Conservation (phyloP, 2,888 invertebrate genomes). For the Pilophorus perplexus region DNA sequence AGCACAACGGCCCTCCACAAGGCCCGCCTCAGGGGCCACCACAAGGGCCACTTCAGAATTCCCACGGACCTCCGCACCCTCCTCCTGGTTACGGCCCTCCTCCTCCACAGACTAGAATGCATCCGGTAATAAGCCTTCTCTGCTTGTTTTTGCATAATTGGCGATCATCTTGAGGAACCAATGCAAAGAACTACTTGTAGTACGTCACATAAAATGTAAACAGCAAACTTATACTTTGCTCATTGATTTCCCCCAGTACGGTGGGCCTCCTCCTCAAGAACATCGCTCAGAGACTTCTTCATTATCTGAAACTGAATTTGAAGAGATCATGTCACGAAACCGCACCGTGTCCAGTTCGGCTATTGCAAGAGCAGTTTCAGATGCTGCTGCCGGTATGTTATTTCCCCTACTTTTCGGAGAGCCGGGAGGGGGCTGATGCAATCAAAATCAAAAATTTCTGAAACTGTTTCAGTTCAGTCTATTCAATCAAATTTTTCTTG, state of each 20-base stretch:
- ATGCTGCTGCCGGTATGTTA: slow-evolving; percentile 78
- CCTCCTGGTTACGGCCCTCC: slow-evolving; percentile 49
- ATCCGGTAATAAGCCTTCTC: slow-evolving; percentile 30
- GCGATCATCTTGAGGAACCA: too few relatives aligned
- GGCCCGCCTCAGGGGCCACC: slow-evolving; percentile 55
- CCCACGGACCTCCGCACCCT: slow-evolving; percentile 57
- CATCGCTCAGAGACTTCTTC: slow-evolving; percentile 53
- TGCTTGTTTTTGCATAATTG: not conserved
- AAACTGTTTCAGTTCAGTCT: too few relatives aligned
- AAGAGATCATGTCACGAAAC: slow-evolving; percentile 96
- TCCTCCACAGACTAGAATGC: slow-evolving; percentile 44
- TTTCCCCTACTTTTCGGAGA: slow-evolving; percentile 1
- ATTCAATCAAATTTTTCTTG: too few relatives aligned
- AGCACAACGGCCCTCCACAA: slow-evolving; percentile 64
- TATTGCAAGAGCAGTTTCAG: slow-evolving; percentile 93
- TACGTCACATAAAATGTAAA: too few relatives aligned
- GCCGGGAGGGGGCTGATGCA: too few relatives aligned
- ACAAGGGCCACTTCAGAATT: slow-evolving; percentile 49
- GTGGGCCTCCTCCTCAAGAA: slow-evolving; percentile 51
- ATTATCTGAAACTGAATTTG: slow-evolving; percentile 91
- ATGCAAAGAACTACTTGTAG: too few relatives aligned
- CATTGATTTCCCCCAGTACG: slow-evolving; percentile 40
- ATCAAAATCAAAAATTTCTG: too few relatives aligned
- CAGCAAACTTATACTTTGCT: too few relatives aligned
- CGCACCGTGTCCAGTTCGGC: slow-evolving; percentile 96